Conservation (phyloP, 2,797 vertebrate genomes). For the Cercopithecus mitis region DNA sequence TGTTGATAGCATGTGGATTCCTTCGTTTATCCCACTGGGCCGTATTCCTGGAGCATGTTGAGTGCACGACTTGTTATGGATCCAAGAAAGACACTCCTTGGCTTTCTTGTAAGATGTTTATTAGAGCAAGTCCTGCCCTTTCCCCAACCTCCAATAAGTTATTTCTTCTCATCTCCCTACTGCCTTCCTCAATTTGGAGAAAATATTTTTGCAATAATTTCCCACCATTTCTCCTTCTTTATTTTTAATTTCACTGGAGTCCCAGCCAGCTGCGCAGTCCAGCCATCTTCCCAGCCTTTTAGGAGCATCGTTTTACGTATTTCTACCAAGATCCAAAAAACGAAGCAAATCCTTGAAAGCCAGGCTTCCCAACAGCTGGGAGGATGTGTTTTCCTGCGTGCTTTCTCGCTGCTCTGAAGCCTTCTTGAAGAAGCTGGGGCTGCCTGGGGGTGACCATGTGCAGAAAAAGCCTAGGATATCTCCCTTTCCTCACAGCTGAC, state of each 20-base stretch:
- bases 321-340: not conserved
- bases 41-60: not conserved
- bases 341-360: not conserved
- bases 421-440: not conserved
- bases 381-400: not conserved
- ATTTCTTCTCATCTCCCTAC: not conserved
- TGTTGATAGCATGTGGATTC: not conserved
- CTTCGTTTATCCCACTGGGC: not conserved
- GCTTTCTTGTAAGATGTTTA: not conserved
- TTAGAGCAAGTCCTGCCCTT: not conserved
- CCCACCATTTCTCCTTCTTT: not conserved
- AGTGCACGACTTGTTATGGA: not conserved
- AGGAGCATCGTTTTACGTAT: not conserved
- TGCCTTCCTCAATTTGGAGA: not conserved
- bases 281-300: not conserved
- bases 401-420: not conserved
- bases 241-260: not conserved
- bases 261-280: not conserved
- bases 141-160: conserved; percentile 17
- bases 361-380: not conserved
- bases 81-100: not conserved
- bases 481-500: not conserved
- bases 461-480: not conserved
- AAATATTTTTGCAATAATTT: not conserved
- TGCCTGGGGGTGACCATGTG: not conserved